Percentiles rank a stretch among this genome's conserved stretches.
phyloP scores from a whole-genome alignment of 2,797 vertebrate genomes.

The Anniella stebbinsi region DNA sequence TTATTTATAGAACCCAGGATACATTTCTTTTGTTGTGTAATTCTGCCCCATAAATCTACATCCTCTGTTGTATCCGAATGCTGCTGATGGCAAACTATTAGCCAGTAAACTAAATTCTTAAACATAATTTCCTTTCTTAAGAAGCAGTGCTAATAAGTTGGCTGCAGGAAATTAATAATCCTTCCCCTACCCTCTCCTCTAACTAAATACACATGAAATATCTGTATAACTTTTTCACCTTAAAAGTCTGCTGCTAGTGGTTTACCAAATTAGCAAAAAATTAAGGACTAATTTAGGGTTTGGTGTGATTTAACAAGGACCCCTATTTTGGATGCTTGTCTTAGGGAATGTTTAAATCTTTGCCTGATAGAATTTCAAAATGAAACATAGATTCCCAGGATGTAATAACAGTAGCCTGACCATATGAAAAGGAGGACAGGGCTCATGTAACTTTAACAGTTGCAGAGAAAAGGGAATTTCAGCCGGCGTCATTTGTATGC shows the following conservation, averaged over 20 bases:
- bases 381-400: constrained; percentile 3
- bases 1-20: background rate
- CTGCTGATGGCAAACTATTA: background rate
- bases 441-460: too few species aligned
- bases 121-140: background rate
- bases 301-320: constrained; percentile 39
- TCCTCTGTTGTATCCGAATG: background rate
- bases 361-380: constrained; percentile 23
- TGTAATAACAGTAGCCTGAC: constrained; percentile 21
- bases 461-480: too few species aligned
- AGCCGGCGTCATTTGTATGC: too few species aligned
- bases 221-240: background rate
- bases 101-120: background rate
- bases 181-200: constrained; percentile 10
- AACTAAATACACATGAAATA: constrained; percentile 11
- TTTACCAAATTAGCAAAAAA: constrained; percentile 59
- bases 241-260: constrained; percentile 8
- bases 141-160: background rate
- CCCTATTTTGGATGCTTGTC: background rate
- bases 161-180: constrained; percentile 36
- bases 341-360: constrained; percentile 11
- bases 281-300: constrained; percentile 43
- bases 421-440: too few species aligned
- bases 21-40: background rate
- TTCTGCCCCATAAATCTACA: background rate